Evolutionary conservation across 1,140 invertebrate genomes (phyloP).

Genomic region (Saccostrea cuccullata): DNA sequence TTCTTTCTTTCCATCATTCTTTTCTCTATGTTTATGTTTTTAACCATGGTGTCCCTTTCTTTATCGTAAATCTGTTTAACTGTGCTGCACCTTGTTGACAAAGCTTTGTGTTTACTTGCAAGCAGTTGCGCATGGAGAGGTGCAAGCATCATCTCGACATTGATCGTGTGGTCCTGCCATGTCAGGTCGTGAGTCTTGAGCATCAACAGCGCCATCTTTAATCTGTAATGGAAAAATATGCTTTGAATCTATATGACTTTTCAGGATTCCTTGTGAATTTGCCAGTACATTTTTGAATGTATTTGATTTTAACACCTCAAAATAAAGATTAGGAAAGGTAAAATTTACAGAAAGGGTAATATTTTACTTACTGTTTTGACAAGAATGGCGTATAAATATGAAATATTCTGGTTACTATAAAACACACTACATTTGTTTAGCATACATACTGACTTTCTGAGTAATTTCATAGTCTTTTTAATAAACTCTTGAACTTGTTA

Average conservation of each 20-base stretch:
- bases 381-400: no score
- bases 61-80: conserved; percentile 60
- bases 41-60: conserved; percentile 57
- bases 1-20: conserved; percentile 62
- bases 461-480: background rate
- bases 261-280: no score
- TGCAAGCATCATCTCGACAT: conserved; percentile 67
- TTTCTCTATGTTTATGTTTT: conserved; percentile 59
- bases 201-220: conserved; percentile 63
- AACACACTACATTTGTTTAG: no score
- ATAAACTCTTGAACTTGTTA: background rate
- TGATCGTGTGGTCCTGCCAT: conserved; percentile 68
- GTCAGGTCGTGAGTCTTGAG: conserved; percentile 65
- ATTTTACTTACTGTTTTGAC: no score
- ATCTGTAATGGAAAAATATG: background rate
- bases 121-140: conserved; percentile 60
- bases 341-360: no score
- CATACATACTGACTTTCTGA: background rate
- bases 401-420: no score
- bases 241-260: no score
- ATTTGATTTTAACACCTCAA: no score
- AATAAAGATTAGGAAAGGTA: no score
- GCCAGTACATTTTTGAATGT: no score
- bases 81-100: conserved; percentile 58
- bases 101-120: conserved; percentile 67